Base-by-base conservation (phyloP, 2,113 vertebrate genomes). In the Rhea pennata region DNA sequence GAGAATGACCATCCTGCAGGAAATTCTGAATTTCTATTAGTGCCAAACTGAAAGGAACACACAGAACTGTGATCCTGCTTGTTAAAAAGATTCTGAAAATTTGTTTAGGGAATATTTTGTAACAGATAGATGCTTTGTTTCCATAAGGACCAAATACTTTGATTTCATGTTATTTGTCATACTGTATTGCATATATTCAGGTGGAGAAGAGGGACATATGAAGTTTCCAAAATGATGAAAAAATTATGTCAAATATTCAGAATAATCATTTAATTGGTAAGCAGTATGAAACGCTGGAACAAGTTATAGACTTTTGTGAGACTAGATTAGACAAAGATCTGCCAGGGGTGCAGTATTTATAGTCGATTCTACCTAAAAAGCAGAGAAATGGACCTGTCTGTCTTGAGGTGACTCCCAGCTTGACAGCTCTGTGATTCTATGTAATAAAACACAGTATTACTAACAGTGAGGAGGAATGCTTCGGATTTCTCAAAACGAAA, bases 401-500 rank as follows among this genome's bases (percentile, higher is more conserved):
- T 83, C 87, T 96, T 85, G 64, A 80, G 88, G 87, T 82, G 93
- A 77, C 72, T 93, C 64, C 50, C 59, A 92, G 71, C 64, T 67
- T 96, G 84, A 79, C 95, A 86, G 59, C 83, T 95, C 78, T 71
- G 82, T 80, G 74, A 89, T n/a, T 24, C 58, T 64, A 46, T 93
- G 87, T 85, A 88, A 46, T 91, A 88, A 90, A 95, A 83, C 74
- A 94, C 64, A 74, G 78, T 46, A 91, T 83, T 76, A 67, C 82
- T 67, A 88, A 50, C 50, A 87, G 78, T 80, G 82, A 94, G 91
- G 54, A 78, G 77, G 74, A 80, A 87, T 73, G 82, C 54, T 94
- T 90, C 61, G 54, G 50, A 86, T 93, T 94, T 96, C 90, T 92
- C 78, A 56, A 92, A 91, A 79, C 66, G 44, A 94, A 96, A 85